Conservation (phyloP, 2,797 vertebrate species). For the Sternotherus odoratus region DNA sequence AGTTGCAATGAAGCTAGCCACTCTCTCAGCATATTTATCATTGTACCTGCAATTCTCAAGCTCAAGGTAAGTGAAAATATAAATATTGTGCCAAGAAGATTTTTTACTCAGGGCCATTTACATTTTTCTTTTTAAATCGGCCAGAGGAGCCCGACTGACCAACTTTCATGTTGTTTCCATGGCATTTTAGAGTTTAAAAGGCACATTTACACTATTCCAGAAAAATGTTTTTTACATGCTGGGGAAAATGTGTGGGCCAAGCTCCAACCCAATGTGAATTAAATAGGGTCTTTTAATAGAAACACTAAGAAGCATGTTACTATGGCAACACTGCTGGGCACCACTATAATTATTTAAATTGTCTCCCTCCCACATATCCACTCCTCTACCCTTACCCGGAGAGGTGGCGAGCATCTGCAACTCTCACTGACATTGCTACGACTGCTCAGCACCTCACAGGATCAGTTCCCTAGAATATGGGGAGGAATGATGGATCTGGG, state of each 20-base stretch:
- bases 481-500: background rate
- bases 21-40: background rate
- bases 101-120: background rate
- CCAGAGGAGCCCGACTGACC: background rate
- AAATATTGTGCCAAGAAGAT: background rate
- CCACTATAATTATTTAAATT: conserved; percentile 19
- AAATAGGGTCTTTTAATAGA: conserved; percentile 62
- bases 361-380: conserved; percentile 25
- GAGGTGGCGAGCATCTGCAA: conserved; percentile 29
- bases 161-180: background rate
- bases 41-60: background rate
- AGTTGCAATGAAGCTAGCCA: too few species aligned
- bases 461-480: background rate
- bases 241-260: conserved; percentile 53
- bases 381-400: background rate
- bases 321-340: conserved; percentile 72
- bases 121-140: background rate
- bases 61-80: background rate
- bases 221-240: conserved; percentile 31
- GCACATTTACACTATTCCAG: background rate
- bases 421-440: rapidly evolving
- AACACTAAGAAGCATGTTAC: conserved; percentile 62
- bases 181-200: conserved; percentile 31
- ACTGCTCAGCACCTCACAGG: background rate
- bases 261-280: conserved; percentile 49